phyloP scores from a whole-genome alignment of 2,888 invertebrate species.

The Amphipyra berbera region DNA sequence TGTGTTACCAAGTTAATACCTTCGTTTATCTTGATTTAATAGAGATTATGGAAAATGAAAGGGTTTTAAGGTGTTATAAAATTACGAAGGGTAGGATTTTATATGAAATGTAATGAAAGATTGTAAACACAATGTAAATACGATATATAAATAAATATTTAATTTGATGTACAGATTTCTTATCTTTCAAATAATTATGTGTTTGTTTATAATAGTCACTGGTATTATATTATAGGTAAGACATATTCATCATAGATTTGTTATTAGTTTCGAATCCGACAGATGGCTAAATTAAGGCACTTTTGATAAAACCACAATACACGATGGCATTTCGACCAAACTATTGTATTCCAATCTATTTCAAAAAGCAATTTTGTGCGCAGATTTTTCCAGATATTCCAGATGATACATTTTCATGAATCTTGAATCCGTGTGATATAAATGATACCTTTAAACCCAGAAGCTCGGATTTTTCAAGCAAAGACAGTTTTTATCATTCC shows the following conservation, averaged over 20 bases:
- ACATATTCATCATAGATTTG: background rate
- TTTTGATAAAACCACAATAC: background rate
- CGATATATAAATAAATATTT: constrained; percentile 19
- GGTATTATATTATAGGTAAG: constrained; percentile 1
- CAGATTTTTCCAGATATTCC: too few species aligned
- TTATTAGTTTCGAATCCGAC: background rate
- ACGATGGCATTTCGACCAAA: too few species aligned
- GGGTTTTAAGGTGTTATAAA: constrained; percentile 3
- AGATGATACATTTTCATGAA: too few species aligned
- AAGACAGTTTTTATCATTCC: too few species aligned
- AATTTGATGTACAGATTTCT: constrained; percentile 36
- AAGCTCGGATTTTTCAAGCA: too few species aligned
- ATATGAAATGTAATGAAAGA: constrained; percentile 10
- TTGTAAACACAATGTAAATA: constrained; percentile 37
- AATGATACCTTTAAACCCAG: too few species aligned
- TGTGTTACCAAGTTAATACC: constrained; percentile 24
- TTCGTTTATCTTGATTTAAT: constrained; percentile 21
- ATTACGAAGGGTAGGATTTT: constrained; percentile 6
- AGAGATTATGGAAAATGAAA: constrained; percentile 8
- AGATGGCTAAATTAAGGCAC: background rate
- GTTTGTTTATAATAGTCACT: constrained; percentile 7
- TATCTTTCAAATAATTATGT: constrained; percentile 10
- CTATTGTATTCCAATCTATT: too few species aligned
- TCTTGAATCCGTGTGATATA: too few species aligned
- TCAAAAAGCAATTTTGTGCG: too few species aligned